Percentiles rank a stretch among this genome's conserved stretches.
Evolutionary conservation across 92 coral and sea anemone genomes (phyloP).

Genomic region (Porites divaricata): DNA sequence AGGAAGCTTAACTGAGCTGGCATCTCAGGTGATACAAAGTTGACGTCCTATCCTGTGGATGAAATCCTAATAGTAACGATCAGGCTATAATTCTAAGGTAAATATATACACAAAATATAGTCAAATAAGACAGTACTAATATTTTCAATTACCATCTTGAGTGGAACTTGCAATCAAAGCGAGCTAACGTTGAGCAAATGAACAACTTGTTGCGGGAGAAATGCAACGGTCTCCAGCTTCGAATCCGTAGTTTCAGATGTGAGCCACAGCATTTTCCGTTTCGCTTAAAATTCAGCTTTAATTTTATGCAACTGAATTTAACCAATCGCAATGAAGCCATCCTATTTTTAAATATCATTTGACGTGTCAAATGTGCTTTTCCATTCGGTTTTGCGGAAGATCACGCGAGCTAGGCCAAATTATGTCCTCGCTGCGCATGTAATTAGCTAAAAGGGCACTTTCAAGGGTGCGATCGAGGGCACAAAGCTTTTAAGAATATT

Average conservation of each 20-base stretch:
- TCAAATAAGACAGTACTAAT: not conserved
- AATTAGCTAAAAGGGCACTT: too few species aligned
- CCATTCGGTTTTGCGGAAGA: not conserved
- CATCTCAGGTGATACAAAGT: too few species aligned
- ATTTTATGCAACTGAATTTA: constrained; percentile 5
- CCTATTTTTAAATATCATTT: not conserved
- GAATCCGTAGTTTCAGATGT: not conserved
- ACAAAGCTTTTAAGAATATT: too few species aligned
- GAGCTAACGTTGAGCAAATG: not conserved
- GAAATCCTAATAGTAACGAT: not conserved
- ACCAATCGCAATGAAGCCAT: constrained; percentile 15
- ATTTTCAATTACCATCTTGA: constrained; percentile 17
- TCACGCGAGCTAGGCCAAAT: too few species aligned
- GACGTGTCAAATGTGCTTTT: constrained; percentile 1
- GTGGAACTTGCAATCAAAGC: not conserved
- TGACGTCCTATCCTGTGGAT: not conserved
- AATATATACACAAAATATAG: not conserved
- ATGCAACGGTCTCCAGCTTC: constrained; percentile 16
- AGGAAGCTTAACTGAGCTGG: too few species aligned
- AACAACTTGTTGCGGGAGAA: constrained; percentile 2
- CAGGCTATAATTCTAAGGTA: not conserved
- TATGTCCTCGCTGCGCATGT: too few species aligned
- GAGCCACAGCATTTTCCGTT: not conserved
- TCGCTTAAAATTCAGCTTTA: constrained; percentile 11
- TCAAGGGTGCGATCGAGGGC: too few species aligned